Evolutionary conservation across 2,113 vertebrate species (phyloP).

Genomic region (Acrocephalus arundinaceus): DNA sequence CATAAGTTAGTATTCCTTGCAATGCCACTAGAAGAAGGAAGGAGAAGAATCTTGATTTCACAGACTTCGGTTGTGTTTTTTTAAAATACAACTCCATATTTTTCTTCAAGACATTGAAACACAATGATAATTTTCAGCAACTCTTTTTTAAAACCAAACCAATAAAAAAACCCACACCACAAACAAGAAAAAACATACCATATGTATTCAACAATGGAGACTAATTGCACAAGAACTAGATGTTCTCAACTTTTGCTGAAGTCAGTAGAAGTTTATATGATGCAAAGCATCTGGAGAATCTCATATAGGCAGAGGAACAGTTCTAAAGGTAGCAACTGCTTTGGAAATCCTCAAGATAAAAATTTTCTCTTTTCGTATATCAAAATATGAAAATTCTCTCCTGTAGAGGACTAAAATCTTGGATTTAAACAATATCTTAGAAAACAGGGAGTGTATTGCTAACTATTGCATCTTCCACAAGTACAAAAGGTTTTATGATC

Average conservation of each 20-base stretch:
- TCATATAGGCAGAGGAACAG: not conserved
- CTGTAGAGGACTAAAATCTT: not conserved
- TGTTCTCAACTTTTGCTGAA: conserved; percentile 17
- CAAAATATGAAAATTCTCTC: not conserved
- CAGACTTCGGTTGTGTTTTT: not conserved
- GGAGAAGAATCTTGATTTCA: not conserved
- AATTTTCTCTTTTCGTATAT: not conserved
- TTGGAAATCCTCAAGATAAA: not conserved
- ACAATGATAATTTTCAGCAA: conserved; percentile 17
- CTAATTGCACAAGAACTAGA: conserved; percentile 17
- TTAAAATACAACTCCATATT: not conserved
- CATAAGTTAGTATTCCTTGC: not conserved
- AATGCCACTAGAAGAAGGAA: not conserved
- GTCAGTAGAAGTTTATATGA: not conserved
- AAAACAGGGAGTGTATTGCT: not conserved
- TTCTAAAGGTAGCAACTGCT: not conserved
- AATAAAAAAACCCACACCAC: not conserved
- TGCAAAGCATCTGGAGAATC: conserved; percentile 3
- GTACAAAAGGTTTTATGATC: not conserved
- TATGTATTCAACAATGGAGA: conserved; percentile 28
- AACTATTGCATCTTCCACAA: not conserved
- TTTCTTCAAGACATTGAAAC: conserved; percentile 8
- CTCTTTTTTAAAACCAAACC: not conserved
- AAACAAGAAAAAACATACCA: not conserved
- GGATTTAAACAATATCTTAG: not conserved